Percentiles rank a stretch among this genome's conserved stretches.
phyloP scores from a whole-genome alignment of 1,140 invertebrate genomes.

The Procambarus clarkii region DNA sequence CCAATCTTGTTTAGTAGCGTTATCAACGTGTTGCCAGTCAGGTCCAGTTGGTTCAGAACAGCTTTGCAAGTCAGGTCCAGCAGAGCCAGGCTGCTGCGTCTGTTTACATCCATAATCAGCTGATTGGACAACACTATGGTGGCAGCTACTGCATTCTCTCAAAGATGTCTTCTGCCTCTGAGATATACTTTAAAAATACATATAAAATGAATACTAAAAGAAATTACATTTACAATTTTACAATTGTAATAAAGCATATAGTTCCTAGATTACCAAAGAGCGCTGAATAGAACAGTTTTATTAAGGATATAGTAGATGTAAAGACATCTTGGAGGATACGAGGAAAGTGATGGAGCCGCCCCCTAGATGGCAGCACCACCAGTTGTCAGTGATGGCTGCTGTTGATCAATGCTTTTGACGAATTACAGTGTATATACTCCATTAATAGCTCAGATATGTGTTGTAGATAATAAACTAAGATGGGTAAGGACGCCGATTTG shows the following conservation, averaged over 20 bases:
- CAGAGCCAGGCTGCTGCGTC: constrained; percentile 18
- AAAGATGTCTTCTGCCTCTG: not conserved
- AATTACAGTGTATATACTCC: constrained; percentile 73
- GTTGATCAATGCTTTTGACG: constrained; percentile 67
- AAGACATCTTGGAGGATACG: constrained; percentile 10
- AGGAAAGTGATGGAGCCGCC: not conserved
- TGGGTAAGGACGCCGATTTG: constrained; percentile 97
- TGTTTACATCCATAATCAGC: constrained; percentile 67
- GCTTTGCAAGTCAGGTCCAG: not conserved
- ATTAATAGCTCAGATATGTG: constrained; percentile 76
- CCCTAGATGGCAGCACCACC: constrained; percentile 55
- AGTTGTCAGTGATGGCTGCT: constrained; percentile 68
- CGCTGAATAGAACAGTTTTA: no score
- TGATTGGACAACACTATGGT: constrained; percentile 47
- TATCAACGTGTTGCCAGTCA: no score
- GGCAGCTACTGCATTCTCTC: not conserved
- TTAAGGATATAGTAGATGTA: not conserved
- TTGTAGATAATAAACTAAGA: constrained; percentile 81
- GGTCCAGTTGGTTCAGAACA: not conserved
- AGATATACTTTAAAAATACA: no score
- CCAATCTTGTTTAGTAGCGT: no score
- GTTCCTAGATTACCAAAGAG: no score
- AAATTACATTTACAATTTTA: no score
- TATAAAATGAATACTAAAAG: no score
- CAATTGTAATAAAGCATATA: no score